phyloP scores from a whole-genome alignment of 2,888 invertebrate species.

The Tolmerus cingulatus region DNA sequence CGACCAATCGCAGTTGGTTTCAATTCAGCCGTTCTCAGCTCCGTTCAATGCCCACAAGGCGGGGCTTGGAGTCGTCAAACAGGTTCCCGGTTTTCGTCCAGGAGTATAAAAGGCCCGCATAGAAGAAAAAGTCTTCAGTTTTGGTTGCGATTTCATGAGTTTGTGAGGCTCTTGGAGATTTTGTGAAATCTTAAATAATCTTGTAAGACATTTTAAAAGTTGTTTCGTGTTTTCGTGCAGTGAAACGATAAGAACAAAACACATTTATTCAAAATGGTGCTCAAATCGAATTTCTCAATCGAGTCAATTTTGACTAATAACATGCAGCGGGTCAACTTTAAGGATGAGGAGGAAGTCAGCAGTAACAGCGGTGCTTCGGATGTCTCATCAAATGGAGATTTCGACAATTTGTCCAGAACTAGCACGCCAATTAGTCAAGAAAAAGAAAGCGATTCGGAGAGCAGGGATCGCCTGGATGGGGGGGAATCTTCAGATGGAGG shows the following conservation, averaged over 20 bases:
- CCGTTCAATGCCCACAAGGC: neutral
- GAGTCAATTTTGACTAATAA: conserved; percentile 77
- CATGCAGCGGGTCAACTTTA: conserved; percentile 45
- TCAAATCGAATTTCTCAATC: conserved; percentile 78
- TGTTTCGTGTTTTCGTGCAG: neutral
- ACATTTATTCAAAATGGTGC: conserved; percentile 53
- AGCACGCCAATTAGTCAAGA: conserved; percentile 57
- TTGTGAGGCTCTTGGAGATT: neutral
- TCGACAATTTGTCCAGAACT: conserved; percentile 58
- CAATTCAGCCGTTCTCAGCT: neutral
- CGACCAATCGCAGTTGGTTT: neutral
- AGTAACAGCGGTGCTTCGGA: conserved; percentile 50
- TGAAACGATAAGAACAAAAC: neutral
- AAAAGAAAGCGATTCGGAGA: neutral
- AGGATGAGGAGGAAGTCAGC: neutral
- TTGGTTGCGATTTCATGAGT: neutral
- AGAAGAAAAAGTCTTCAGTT: conserved; percentile 36
- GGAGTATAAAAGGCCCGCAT: conserved; percentile 26
- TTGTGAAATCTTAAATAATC: neutral
- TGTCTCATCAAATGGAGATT: conserved; percentile 58
- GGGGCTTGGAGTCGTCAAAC: conserved; percentile 6
- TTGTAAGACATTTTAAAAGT: neutral
- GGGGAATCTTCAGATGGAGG: conserved; percentile 27
- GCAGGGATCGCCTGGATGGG: neutral
- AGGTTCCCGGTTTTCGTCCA: neutral